These are phyloP conservation scores for Cryptoprocta ferox DNA, from an alignment of 2,797 vertebrate genomes.

Conservation along the genomic window DNA sequence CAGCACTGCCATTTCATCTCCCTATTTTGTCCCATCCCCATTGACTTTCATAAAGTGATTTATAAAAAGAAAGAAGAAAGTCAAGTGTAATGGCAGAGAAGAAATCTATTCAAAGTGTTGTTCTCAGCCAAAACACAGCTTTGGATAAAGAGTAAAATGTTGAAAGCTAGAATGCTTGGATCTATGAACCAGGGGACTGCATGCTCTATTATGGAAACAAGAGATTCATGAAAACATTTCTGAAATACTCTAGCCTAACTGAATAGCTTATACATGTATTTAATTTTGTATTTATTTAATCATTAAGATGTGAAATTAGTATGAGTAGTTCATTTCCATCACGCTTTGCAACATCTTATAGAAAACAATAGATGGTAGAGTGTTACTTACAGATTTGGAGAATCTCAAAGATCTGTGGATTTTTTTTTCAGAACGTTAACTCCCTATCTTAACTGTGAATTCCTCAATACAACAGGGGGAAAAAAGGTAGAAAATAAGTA, in stretches of 20 bases:
- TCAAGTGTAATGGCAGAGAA: not conserved
- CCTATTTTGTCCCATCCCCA: not conserved
- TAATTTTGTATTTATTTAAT: constrained; percentile 5
- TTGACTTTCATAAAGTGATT: not conserved
- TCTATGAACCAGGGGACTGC: not conserved
- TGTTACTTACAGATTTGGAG: not conserved
- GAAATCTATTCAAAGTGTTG: not conserved
- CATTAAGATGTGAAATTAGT: not conserved
- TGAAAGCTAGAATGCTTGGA: not conserved
- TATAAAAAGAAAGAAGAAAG: not conserved
- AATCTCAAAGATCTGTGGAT: not conserved
- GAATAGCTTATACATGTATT: not conserved
- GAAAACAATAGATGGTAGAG: not conserved
- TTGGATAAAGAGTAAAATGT: not conserved
- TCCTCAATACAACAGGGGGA: not conserved
- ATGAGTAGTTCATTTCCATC: not conserved
- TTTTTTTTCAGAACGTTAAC: not conserved
- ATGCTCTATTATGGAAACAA: not conserved
- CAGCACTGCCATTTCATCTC: not conserved
- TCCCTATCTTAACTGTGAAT: not conserved
- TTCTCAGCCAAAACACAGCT: not conserved
- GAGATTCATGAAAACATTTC: not conserved
- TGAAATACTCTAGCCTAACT: not conserved
- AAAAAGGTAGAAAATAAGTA: constrained; percentile 37
- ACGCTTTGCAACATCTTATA: not conserved